These are phyloP conservation scores for Bettongia penicillata DNA, from an alignment of 2,113 vertebrate genomes.

Conservation along the genomic window DNA sequence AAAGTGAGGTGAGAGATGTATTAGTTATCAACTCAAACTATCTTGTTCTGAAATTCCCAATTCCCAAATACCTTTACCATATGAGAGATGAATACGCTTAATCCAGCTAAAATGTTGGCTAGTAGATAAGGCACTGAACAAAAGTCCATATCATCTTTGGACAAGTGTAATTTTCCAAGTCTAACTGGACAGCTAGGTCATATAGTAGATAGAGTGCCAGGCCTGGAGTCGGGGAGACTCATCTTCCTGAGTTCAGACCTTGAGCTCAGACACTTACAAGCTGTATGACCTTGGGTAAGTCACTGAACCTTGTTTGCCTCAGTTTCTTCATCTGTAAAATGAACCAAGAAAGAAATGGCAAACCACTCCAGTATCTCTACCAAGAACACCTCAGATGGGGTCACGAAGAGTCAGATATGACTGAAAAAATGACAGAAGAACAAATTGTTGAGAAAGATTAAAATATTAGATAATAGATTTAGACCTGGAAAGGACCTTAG, in stretches of 20 bases:
- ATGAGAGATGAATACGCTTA: slow-evolving; percentile 68
- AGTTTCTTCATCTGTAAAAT: not conserved
- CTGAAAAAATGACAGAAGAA: not conserved
- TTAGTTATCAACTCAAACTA: slow-evolving; percentile 50
- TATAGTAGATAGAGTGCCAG: not conserved
- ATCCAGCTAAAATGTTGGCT: slow-evolving; percentile 57
- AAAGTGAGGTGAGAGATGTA: slow-evolving; percentile 69
- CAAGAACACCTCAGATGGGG: not conserved
- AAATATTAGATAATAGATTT: not conserved
- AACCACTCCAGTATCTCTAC: not conserved
- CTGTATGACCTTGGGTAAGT: not conserved
- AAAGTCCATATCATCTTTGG: not conserved
- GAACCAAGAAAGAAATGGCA: not conserved
- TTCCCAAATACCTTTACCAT: slow-evolving; percentile 77
- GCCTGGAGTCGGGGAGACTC: not conserved
- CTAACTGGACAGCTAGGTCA: not conserved
- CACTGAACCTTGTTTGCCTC: not conserved
- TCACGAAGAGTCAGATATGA: not conserved
- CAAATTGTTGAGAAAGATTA: not conserved
- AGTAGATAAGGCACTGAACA: slow-evolving; percentile 46
- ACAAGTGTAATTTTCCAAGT: not conserved
- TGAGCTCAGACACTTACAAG: not conserved
- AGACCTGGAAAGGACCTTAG: not conserved
- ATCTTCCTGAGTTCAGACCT: not conserved
- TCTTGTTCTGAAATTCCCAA: slow-evolving; percentile 73